Percentiles rank a stretch among this genome's conserved stretches.
Evolutionary conservation across 2,888 invertebrate species (phyloP).

Genomic region (Graphium colonna): DNA sequence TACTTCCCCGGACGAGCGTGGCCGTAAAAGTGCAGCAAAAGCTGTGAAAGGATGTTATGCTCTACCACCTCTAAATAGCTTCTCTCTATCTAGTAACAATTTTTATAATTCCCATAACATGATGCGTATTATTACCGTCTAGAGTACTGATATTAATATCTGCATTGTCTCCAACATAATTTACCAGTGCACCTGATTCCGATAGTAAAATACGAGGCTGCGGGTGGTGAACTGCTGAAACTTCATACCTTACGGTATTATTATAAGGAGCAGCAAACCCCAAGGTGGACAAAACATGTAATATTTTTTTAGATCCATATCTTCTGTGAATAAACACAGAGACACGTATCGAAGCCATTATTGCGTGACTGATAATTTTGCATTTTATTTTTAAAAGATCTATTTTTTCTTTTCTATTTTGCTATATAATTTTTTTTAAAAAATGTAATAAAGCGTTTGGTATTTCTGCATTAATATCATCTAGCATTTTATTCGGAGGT

Average conservation of each 20-base stretch:
- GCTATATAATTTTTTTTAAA: conserved; percentile 39
- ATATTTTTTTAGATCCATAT: conserved; percentile 41
- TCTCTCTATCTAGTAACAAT: too few relatives aligned
- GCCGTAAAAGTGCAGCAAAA: too few relatives aligned
- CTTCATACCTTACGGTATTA: conserved; percentile 36
- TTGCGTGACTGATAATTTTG: conserved; percentile 41
- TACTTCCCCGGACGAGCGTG: too few relatives aligned
- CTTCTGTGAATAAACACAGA: conserved; percentile 40
- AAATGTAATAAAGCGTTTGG: conserved; percentile 42
- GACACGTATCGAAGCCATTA: conserved; percentile 38
- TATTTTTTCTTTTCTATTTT: conserved; percentile 33
- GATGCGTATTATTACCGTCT: conserved; percentile 28
- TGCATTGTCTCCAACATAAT: conserved; percentile 37
- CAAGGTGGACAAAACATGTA: conserved; percentile 41
- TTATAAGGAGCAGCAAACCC: conserved; percentile 44
- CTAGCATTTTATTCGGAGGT: conserved; percentile 41
- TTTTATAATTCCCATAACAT: conserved; percentile 21
- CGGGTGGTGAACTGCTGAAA: conserved; percentile 39
- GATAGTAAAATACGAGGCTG: conserved; percentile 42
- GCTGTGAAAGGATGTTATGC: too few relatives aligned
- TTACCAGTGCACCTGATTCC: conserved; percentile 39
- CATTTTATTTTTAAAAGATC: conserved; percentile 43
- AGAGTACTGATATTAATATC: conserved; percentile 28
- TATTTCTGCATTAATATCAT: conserved; percentile 34
- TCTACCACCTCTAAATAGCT: too few relatives aligned